A percentile compares a stretch with the other conserved stretches of the same genome.
Conservation (phyloP, 2,113 vertebrate genomes). For the Tychaedon coryphoeus region DNA sequence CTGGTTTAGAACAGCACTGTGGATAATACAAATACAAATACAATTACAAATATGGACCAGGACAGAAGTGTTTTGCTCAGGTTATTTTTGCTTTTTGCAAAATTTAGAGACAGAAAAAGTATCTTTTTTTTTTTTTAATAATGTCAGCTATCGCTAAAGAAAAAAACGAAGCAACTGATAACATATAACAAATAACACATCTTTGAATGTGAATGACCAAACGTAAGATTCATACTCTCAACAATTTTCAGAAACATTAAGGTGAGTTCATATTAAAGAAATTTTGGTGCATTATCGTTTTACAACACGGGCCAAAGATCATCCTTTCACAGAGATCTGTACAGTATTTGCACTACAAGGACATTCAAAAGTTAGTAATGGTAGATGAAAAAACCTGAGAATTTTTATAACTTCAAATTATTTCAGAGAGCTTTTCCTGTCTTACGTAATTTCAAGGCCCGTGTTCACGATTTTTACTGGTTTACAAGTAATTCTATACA, state of each 20-base stretch:
- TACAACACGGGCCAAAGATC: neutral
- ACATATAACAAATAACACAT: neutral
- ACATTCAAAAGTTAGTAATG: neutral
- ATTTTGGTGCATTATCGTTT: neutral
- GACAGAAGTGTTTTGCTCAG: neutral
- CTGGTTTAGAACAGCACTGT: neutral
- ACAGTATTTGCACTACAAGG: neutral
- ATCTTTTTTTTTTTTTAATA: neutral
- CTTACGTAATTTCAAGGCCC: neutral
- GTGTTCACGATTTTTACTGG: neutral
- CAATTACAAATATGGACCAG: neutral
- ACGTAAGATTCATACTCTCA: neutral
- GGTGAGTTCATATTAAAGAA: neutral
- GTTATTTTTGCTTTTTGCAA: neutral
- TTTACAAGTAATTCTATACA: neutral
- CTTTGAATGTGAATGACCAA: neutral
- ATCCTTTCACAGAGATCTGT: neutral
- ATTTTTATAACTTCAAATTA: neutral
- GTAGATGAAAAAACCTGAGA: neutral
- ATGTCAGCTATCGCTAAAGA: neutral
- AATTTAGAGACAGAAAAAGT: neutral
- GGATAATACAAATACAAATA: neutral
- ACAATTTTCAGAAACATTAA: neutral
- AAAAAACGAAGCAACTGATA: neutral
- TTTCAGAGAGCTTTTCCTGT: neutral